A percentile compares a stretch with the other conserved stretches of the same genome.
phyloP scores from a whole-genome alignment of 2,113 vertebrate genomes.

The Boleophthalmus pectinirostris region DNA sequence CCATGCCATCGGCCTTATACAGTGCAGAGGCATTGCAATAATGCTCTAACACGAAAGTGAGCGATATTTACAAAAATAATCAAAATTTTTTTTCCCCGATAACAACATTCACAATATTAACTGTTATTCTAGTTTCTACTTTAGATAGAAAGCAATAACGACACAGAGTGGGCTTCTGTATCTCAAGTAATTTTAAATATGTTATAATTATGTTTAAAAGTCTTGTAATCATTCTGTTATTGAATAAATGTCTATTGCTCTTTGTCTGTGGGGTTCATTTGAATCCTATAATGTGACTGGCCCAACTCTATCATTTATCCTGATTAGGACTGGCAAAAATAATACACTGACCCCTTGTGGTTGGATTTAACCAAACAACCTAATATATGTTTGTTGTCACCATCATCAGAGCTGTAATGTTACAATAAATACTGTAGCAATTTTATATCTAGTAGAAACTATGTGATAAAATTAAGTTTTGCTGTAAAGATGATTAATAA shows the following conservation, averaged over 20 bases:
- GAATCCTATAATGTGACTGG: not conserved
- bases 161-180: constrained; percentile 4
- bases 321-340: not conserved
- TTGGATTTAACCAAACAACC: not conserved
- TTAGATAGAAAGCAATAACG: constrained; percentile 2
- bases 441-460: constrained; percentile 47
- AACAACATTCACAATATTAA: not conserved
- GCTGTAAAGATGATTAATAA: constrained; percentile 18
- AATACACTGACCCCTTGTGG: not conserved
- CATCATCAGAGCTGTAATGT: no score
- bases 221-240: not conserved
- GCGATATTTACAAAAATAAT: not conserved
- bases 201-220: not conserved
- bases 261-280: not conserved
- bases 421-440: no score
- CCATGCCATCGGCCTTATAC: not conserved
- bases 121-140: no score
- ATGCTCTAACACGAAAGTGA: not conserved
- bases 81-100: not conserved
- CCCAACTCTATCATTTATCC: not conserved
- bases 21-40: not conserved
- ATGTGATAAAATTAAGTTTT: constrained; percentile 41
- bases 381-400: not conserved
- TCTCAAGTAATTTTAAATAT: constrained; percentile 8
- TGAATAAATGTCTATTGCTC: not conserved